phyloP scores from a whole-genome alignment of 2,888 invertebrate genomes.

The Dasypolia templi region DNA sequence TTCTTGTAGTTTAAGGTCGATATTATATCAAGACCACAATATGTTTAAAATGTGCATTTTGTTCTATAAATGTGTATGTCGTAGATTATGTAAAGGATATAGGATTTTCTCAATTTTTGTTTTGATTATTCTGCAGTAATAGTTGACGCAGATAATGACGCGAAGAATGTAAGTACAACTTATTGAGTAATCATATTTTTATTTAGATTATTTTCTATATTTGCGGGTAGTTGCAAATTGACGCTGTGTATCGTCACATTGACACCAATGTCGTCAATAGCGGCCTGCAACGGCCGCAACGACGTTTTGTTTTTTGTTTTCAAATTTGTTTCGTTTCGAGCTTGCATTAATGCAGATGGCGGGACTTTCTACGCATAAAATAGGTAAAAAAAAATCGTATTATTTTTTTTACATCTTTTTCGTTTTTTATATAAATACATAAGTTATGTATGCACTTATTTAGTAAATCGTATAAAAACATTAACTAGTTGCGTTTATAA shows the following conservation, averaged over 20 bases:
- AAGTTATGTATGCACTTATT: constrained; percentile 18
- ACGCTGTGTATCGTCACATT: neutral
- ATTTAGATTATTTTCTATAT: constrained; percentile 9
- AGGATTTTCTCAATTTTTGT: neutral
- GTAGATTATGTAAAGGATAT: no score
- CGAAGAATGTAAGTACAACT: constrained; percentile 50
- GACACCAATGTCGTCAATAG: neutral
- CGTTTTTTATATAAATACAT: neutral
- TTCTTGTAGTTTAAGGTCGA: neutral
- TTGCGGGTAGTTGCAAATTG: neutral
- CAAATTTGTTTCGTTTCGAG: neutral
- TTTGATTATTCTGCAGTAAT: neutral
- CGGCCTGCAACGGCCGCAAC: neutral
- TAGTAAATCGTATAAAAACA: constrained; percentile 15
- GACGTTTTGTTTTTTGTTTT: no score
- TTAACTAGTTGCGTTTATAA: constrained; percentile 11
- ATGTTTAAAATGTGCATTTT: constrained; percentile 26
- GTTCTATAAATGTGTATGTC: neutral
- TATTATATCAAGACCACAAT: neutral
- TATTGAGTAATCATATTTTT: constrained; percentile 1
- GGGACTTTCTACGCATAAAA: no score
- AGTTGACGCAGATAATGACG: constrained; percentile 8
- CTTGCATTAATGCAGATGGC: no score
- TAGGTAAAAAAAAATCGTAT: neutral
- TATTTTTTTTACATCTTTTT: neutral